Base-by-base conservation (phyloP, 30 jellyfish, hydroid and myxozoan species). In the Cassiopea andromeda region DNA sequence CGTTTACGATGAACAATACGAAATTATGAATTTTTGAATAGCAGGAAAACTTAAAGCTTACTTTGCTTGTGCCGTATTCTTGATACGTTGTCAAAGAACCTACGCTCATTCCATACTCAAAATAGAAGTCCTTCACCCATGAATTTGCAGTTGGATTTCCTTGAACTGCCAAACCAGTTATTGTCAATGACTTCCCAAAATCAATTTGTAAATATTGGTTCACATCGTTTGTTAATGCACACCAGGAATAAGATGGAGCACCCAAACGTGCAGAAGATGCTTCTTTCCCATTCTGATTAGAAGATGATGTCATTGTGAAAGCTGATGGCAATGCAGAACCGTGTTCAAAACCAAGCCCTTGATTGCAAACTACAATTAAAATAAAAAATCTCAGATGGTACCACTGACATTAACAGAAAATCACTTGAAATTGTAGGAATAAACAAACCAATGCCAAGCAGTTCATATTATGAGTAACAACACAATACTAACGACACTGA, bases 151-250 rank as follows among this genome's bases (percentile, higher is more conserved):
- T 60, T 18, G 90, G 97, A 80, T 69, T 70, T 6, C 92, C 97
- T 76, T 90, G 97, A 1, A 79, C 71, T 1, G 97, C 97, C 47
- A 90, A 48, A 1, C 92, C 97, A 50, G 93, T 74, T 61, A 90
- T 60, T 16, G 93, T 90, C 46, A 83, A 82, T 12, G 49, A 19
- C 64, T 46, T 82, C 17, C 93, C 97, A 76, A 90, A 90, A 69
- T 90, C 90, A 57, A 90, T 48, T 69, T 90, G 92, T 44, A 80
- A 76, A 46, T 75, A 77, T 58, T 90, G 79, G 46, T 82, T 48
- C 50, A 8, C 47, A 27, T 87, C 83, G n/a, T 27, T 48, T 38
- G 73, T 60, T 8, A 72, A 15, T 1, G 78, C 70, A 48, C 91
- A 83, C 73, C 96, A 89, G 75, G 89, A 54, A 3, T 89, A 73